These are phyloP conservation scores for Teinopalpus imperialis DNA, from an alignment of 2,888 invertebrate genomes.

Conservation along the genomic window DNA sequence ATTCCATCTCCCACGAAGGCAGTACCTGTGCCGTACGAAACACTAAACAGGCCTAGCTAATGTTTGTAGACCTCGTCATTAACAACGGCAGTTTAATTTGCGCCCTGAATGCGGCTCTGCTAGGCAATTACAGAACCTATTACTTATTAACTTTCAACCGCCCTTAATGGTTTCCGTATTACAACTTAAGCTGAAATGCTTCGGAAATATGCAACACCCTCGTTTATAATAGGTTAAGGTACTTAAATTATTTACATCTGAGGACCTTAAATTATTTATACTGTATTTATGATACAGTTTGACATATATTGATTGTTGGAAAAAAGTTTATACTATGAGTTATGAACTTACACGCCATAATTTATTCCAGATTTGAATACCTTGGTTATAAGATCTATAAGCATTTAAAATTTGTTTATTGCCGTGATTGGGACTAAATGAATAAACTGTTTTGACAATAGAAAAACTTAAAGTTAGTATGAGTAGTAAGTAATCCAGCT, in stretches of 20 bases:
- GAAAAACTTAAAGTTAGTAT: no score
- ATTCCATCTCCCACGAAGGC: constrained; percentile 9
- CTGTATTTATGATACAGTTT: background rate
- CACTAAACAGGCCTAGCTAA: constrained; percentile 23
- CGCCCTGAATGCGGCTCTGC: constrained; percentile 44
- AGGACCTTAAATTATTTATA: constrained; percentile 12
- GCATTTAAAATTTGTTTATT: no score
- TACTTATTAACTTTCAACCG: constrained; percentile 68
- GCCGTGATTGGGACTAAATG: no score
- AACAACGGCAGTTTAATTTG: constrained; percentile 27
- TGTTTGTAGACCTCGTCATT: constrained; percentile 28
- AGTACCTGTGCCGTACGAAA: constrained; percentile 14
- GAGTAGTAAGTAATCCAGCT: no score
- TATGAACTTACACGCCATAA: no score
- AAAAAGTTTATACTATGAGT: background rate
- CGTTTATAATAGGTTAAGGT: constrained; percentile 15
- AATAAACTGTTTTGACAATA: no score
- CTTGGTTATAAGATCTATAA: no score
- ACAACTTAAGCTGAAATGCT: constrained; percentile 48
- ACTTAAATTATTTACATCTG: constrained; percentile 22
- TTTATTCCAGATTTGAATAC: no score
- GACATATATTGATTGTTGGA: background rate
- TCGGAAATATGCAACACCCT: constrained; percentile 41
- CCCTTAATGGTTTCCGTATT: constrained; percentile 65
- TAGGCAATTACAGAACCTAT: constrained; percentile 57